Evolutionary conservation across 2,888 invertebrate genomes (phyloP).

Genomic region (Cancer borealis): DNA sequence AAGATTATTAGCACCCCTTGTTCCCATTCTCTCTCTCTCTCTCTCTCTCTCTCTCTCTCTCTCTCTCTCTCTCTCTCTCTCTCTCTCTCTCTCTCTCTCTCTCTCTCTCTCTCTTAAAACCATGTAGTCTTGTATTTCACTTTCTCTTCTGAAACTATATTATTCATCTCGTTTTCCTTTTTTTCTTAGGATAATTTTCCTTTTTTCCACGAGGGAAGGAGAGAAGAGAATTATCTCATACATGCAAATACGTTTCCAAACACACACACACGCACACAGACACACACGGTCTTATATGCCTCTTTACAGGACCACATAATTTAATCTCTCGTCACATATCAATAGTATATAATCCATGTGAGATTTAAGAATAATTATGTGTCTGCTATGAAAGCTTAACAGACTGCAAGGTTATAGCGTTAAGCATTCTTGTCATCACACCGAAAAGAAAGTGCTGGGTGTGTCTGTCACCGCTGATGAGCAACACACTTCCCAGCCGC

Average conservation of each 20-base stretch:
- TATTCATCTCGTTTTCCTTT: neutral
- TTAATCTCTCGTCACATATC: too few species aligned
- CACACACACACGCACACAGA: neutral
- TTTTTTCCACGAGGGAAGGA: too few species aligned
- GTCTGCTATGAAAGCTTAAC: too few species aligned
- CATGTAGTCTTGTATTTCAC: neutral
- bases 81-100: conserved; percentile 7
- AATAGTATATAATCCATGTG: too few species aligned
- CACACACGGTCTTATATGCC: too few species aligned
- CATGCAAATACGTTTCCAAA: neutral
- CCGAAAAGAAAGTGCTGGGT: too few species aligned
- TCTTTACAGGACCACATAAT: too few species aligned
- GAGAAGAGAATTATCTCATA: neutral
- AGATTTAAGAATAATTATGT: too few species aligned
- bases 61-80: neutral
- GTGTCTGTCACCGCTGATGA: too few species aligned
- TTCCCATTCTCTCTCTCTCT: conserved; percentile 23
- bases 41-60: conserved; percentile 27
- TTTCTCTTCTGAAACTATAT: neutral
- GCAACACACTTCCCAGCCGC: too few species aligned
- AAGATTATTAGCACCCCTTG: neutral
- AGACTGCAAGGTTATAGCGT: too few species aligned
- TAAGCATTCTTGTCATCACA: too few species aligned
- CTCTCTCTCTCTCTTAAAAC: neutral
- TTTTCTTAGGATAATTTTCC: neutral